Evolutionary conservation across 1,140 invertebrate species (phyloP), one percentile per base, ranked within the genome.

Genomic region (Trichonephila inaurata): DNA sequence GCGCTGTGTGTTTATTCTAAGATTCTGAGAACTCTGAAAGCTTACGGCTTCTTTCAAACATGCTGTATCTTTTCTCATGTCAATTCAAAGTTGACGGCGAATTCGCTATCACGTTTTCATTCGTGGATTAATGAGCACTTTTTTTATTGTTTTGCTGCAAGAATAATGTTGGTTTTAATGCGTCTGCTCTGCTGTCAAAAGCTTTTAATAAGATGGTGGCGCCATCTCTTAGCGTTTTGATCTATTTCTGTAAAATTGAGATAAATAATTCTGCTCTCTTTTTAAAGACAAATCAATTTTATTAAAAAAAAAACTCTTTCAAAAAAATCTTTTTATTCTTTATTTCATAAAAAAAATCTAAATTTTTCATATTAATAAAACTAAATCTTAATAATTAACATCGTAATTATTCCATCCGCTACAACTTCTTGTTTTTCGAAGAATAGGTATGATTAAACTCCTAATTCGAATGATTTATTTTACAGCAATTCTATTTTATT

Each of bases 21-120:
- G 72, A 77, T 77, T 77, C 18, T 19, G 33, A 2, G 28, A 77
- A 40, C 24, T 14, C 72, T 33, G 16, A 0, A 18, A 24, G 16
- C 72, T 77, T 77, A 33, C 24, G 33, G 33, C 66, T 69, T 24
- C n/a, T 69, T 3, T n/a, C n/a, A 69, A 77, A 16, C 72, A 77
- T 40, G 24, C 28, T 77, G 14, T 40, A 7, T 77, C 24, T 77
- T 24, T 77, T 40, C 72, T 77, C 18, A 77, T 60, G 83, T 60
- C 44, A 60, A 85, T 85, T 85, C 24, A 85, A 85, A 85, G 83
- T 85, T 85, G 83, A 85, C 83, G 83, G 83, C 51, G 44, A 85
- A 85, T 85, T 58, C 19, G 16, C 58, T 33, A 61, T 61, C 44
- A 85, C 83, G 51, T 85, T 85, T 85, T 85, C 51, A 85, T 85